Base-by-base conservation (phyloP, 2,888 invertebrate genomes). In the Scaptomyza polygonia region DNA sequence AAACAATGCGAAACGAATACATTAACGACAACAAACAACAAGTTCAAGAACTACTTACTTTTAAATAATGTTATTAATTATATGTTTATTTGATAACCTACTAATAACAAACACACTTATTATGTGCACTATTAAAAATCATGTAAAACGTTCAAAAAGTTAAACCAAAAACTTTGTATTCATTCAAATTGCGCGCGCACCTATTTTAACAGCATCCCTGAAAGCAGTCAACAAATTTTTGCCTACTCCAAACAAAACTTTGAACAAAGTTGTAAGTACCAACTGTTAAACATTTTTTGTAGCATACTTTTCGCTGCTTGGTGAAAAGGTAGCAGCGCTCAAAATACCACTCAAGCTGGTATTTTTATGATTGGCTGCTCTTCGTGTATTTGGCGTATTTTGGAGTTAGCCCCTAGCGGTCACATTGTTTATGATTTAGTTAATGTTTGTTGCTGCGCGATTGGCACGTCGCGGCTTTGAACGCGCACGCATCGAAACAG, bases 61-160 rank as follows among this genome's bases (percentile, higher is more conserved):
- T 53, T 72, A 54, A 56, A 54, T 74, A 72, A 62, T 70, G 72
- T 69, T 65, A 72, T 63, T 81, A 81, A 81, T 62, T 40, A 72
- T 45, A 77, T 58, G 65, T 74, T 65, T 65, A 72, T 63, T 72
- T 57, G 75, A 75, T 67, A 67, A 84, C 49, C 66, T 72, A 77
- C 75, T 80, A 84, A 84, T 80, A 78, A 81, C 66, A 65, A 65
- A 77, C 51, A 32, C 75, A 74, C 73, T 75, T 67, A 75, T 75
- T 51, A 67, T 75, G 62, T 63, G 67, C 71, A 71, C 67, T 75
- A 74, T 75, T 75, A 69, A 74, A 73, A 74, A 70, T 74, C 61
- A 67, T 74, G 61, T 73, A 73, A 72, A 73, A 44, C 65, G 72
- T 73, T 70, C 45, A 56, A 74, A 44, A 73, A 61, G 32, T 32